These are phyloP conservation scores for Sebastes schlegelii DNA, from an alignment of 2,113 vertebrate species.

Conservation along the genomic window DNA sequence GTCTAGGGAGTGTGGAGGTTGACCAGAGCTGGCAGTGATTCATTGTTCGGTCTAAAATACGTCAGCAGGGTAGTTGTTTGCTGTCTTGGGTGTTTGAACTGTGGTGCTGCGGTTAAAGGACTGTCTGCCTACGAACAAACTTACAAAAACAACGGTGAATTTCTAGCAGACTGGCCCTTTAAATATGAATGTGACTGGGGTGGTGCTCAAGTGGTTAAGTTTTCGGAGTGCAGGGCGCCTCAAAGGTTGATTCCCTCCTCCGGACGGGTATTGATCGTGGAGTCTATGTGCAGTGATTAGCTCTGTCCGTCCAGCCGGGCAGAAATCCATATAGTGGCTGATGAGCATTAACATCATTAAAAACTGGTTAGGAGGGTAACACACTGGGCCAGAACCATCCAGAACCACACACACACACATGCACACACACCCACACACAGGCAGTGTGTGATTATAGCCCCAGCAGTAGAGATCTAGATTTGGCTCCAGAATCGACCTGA, in stretches of 20 bases:
- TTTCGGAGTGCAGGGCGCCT: slow-evolving; percentile 38
- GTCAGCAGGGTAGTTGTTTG: not conserved
- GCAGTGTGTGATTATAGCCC: slow-evolving; percentile 69
- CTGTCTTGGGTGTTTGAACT: not conserved
- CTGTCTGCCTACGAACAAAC: not conserved
- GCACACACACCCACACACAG: slow-evolving; percentile 25
- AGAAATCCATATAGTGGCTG: slow-evolving; percentile 72
- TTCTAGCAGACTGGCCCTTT: slow-evolving; percentile 3
- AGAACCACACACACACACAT: slow-evolving; percentile 30
- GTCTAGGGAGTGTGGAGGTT: not conserved
- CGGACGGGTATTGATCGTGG: slow-evolving; percentile 63
- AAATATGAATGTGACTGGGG: not conserved
- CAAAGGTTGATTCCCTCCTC: slow-evolving; percentile 58
- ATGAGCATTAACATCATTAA: slow-evolving; percentile 76
- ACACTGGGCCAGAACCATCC: slow-evolving; percentile 54
- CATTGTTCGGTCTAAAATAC: not conserved
- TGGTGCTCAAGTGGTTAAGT: slow-evolving; percentile 41
- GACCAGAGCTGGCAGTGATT: not conserved
- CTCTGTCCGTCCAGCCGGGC: slow-evolving; percentile 58
- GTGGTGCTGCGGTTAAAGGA: not conserved
- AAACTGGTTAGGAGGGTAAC: slow-evolving; percentile 63
- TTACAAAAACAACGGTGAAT: not conserved
- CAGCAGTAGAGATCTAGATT: slow-evolving; percentile 75
- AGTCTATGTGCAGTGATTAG: slow-evolving; percentile 69
- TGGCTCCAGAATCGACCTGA: slow-evolving; percentile 78